Base-by-base conservation (phyloP, 2,113 vertebrate genomes). In the Pholis gunnellus region DNA sequence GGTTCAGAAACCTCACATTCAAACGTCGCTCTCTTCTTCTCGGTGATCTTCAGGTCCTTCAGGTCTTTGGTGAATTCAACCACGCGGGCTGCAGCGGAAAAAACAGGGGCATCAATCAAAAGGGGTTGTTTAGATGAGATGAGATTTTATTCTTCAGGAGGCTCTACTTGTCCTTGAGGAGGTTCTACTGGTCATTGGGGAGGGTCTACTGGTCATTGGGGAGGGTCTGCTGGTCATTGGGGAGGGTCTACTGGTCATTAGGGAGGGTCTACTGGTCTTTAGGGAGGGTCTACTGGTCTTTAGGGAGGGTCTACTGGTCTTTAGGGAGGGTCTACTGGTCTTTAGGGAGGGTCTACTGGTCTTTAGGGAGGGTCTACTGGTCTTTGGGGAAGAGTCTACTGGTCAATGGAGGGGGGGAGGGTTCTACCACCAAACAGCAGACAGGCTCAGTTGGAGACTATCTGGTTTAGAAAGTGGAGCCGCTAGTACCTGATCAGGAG, bases 1-100 rank as follows among this genome's bases (percentile, higher is more conserved):
- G 97, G 96, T 82, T 99, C 98, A 72, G 97, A 98, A 72, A 99
- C 88, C 88, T 99, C 98, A 93, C 98, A 99, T 88, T 99, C 98
- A 94, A 99, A 99, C 10, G 96, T 95, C 1, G 97, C 97, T 85
- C 96, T 96, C 91, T 97, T 99, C 95, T 99, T 99, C 93, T 99
- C 98, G 0, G 98, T 96, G 88, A 99, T 95, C 83, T 98, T 99
- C 76, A 99, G 96, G 81, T 99, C 97, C 91, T 97, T 98, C 86
- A 99, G 96, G 25, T 97, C 96, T 86, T 99, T 99, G 79, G 96
- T 97, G 92, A 99, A 99, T 79, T 99, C 97, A 88, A 99, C 96
- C 65, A 99, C 97, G 54, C 98, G 97, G 75, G 98, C 98, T 99
- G 84, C 42, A 84, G 75, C 79, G 0, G 17, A 9, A 11, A 8